Base-by-base conservation (phyloP, 1,140 invertebrate genomes). In the Atta texana region DNA sequence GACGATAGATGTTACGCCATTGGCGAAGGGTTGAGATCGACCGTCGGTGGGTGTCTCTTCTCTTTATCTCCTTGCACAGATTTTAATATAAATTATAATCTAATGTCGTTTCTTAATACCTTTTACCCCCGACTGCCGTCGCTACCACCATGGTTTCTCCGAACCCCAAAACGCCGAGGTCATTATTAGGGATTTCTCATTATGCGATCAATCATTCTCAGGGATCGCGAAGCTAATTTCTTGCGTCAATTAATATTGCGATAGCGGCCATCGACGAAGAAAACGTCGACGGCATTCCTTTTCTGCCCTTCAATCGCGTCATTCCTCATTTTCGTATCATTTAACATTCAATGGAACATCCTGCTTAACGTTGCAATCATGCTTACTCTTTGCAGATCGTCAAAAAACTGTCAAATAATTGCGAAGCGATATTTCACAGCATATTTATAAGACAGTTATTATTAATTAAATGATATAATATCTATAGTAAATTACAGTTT, bases 61-160 rank as follows among this genome's bases (percentile, higher is more conserved):
- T 94, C 94, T 95, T 94, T 95, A 95, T 95, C 94, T 95, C 92
- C 91, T 93, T 91, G 93, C 93, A 93, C 94, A 94, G 94, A 95
- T 94, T 95, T 95, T 94, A 95, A 95, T 95, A 95, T 95, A 94
- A 95, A 95, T 95, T 95, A 95, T 94, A 94, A 95, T 95, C 94
- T 94, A 93, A 94, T 94, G 93, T 93, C 93, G 88, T 95, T 95
- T 94, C 94, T 95, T 94, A 94, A 94, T 95, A 94, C 93, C 92
- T 92, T 88, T 91, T 85, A 89, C 63, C 82, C 84, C 80, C 68
- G 76, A 85, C 51, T 75, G 53, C 55, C 68, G 69, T 77, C 63
- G 44, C 64, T 64, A 14, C 49, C 49, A 51, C 39, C 68, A 21
- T 31, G 69, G 68, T 84, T 81, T 75, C 72, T 76, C 75, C 72